Conservation (phyloP, 2,113 vertebrate genomes). For the Chloebia gouldiae region DNA sequence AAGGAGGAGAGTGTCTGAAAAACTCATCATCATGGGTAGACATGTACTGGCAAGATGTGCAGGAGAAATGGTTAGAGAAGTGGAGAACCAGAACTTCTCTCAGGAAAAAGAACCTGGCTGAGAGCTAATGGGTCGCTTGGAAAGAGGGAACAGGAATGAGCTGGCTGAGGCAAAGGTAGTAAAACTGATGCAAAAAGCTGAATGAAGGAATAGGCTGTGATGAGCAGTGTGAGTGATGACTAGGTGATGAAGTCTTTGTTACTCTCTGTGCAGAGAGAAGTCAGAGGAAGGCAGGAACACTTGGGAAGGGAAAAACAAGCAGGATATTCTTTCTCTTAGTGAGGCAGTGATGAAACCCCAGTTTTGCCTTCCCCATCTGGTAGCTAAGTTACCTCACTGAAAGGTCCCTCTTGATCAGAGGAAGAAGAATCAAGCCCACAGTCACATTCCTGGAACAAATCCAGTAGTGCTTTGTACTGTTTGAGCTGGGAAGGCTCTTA, state of each 20-base stretch:
- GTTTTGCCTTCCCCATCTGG: neutral
- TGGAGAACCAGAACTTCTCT: neutral
- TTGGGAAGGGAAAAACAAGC: neutral
- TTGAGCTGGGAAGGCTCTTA: neutral
- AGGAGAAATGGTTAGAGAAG: neutral
- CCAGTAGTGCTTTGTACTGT: neutral
- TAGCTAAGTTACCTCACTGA: neutral
- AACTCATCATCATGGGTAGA: neutral
- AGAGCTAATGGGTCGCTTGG: neutral
- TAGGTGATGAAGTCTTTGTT: neutral
- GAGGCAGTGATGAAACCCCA: neutral
- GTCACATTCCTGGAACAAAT: neutral
- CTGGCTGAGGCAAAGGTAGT: neutral
- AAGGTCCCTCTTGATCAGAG: neutral
- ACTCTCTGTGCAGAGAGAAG: neutral
- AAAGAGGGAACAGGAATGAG: neutral
- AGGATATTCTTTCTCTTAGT: neutral
- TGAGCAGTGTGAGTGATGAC: neutral
- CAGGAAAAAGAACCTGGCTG: neutral
- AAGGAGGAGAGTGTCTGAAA: neutral
- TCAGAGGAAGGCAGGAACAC: neutral
- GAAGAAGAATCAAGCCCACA: fast-evolving
- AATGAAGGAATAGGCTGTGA: neutral
- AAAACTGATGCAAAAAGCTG: neutral
- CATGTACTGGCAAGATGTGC: neutral